Evolutionary conservation across 2,888 invertebrate genomes (phyloP), one percentile per base, ranked within the genome.

Genomic region (Microdon myrmicae): DNA sequence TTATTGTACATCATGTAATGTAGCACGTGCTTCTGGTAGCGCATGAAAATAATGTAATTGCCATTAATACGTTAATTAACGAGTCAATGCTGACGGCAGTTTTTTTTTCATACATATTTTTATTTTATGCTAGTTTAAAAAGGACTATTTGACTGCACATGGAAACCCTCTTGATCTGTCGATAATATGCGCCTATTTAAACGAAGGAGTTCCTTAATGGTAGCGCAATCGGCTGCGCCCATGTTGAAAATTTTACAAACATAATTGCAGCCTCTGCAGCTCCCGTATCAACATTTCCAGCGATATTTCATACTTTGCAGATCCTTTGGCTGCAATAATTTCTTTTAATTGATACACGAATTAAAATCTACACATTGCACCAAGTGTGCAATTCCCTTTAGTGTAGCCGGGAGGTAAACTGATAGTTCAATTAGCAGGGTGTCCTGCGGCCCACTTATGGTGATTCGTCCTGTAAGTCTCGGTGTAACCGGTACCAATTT

Each of bases 41-140:
- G 19, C 31, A 44, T 28, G 32, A 34, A 48, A 44, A 39, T 43
- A 28, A 29, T 54, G 39, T 43, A 49, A 17, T 51, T 19, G 31
- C 41, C 51, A 45, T 35, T 58, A 41, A 38, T 45, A 64, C 39
- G 44, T 64, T 51, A 64, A 51, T 64, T 64, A 51, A 53, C 53
- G n/a, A n/a, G 39, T 47, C 51, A 41, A 47, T 64, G 25, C 35
- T 44, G 32, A 26, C 17, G 34, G 44, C 39, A 56, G 56, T 56
- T 45, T 61, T 34, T 38, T 41, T 54, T 14, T 20, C 7, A 29
- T 3, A 13, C 12, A 9, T 12, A 14, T 12, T 22, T 31, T 31
- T 22, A 43, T 31, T 14, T 5, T 14, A 20, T 17, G 13, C 4
- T 10, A 17, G 26, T 25, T 7, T 17, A 29, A 14, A 6, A 12